A percentile compares a stretch with the other conserved stretches of the same genome.
These are phyloP conservation scores for Sycobia sp. DNA, from an alignment of 1,140 invertebrate species.

Conservation along the genomic window DNA sequence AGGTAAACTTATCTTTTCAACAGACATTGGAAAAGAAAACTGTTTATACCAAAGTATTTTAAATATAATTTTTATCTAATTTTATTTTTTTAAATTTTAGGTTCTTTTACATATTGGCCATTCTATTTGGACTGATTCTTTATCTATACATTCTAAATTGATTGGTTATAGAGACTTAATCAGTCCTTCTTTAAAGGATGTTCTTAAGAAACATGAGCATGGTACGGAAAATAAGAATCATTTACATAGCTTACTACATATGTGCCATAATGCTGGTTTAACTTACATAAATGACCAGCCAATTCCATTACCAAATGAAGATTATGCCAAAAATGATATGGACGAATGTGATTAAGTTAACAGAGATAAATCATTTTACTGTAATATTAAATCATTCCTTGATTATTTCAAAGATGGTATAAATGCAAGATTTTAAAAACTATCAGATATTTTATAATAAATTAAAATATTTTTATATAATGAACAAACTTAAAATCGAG, in stretches of 20 bases:
- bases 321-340: not conserved
- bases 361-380: too few relatives aligned
- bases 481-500: too few relatives aligned
- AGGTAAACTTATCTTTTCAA: slow-evolving; percentile 37
- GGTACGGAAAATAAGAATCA: slow-evolving; percentile 46
- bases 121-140: slow-evolving; percentile 52
- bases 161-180: slow-evolving; percentile 41
- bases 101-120: slow-evolving; percentile 50
- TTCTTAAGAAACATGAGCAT: slow-evolving; percentile 41
- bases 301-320: not conserved
- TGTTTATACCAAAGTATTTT: slow-evolving; percentile 4
- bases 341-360: slow-evolving; percentile 11
- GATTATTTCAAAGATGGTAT: not conserved
- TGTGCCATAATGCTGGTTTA: slow-evolving; percentile 39
- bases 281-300: slow-evolving; percentile 28
- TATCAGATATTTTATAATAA: too few relatives aligned
- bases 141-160: slow-evolving; percentile 49
- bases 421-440: too few relatives aligned
- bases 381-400: too few relatives aligned
- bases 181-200: slow-evolving; percentile 40
- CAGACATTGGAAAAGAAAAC: not conserved
- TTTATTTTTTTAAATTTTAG: slow-evolving; percentile 35
- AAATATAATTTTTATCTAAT: slow-evolving; percentile 13
- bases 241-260: slow-evolving; percentile 36
- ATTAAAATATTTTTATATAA: too few relatives aligned